phyloP scores from a whole-genome alignment of 2,888 invertebrate species.

The Stenchaetothrips biformis region DNA sequence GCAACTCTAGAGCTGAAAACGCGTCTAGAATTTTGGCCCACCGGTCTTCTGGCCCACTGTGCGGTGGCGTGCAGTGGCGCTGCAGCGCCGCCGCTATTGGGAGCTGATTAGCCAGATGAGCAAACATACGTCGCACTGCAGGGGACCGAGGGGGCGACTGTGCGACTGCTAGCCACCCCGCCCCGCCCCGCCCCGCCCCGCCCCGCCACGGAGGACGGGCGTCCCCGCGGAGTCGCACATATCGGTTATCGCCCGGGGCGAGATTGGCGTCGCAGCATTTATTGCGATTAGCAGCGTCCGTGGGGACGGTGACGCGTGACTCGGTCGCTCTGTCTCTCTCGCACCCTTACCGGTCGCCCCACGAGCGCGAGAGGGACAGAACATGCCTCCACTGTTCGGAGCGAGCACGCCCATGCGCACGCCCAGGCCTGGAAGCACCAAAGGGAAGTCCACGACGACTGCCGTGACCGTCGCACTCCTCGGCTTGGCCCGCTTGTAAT shows the following conservation, averaged over 20 bases:
- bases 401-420: too few relatives aligned
- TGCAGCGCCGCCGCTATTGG: background rate
- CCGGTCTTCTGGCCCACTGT: background rate
- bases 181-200: background rate
- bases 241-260: slow-evolving; percentile 2
- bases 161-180: background rate
- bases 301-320: background rate
- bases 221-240: background rate
- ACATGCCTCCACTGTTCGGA: too few relatives aligned
- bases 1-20: too few relatives aligned
- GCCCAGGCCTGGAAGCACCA: too few relatives aligned
- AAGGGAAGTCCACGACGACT: too few relatives aligned
- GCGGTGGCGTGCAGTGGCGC: background rate
- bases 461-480: too few relatives aligned
- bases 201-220: background rate
- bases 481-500: too few relatives aligned
- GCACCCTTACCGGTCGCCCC: too few relatives aligned
- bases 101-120: slow-evolving; percentile 24
- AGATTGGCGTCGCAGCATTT: background rate
- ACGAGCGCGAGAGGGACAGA: too few relatives aligned
- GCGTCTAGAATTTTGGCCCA: too few relatives aligned
- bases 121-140: slow-evolving; percentile 9
- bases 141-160: background rate
- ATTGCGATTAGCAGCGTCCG: background rate
- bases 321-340: too few relatives aligned